Base-by-base conservation (phyloP, 1,140 invertebrate genomes). In the Drosophila pallidifrons region DNA sequence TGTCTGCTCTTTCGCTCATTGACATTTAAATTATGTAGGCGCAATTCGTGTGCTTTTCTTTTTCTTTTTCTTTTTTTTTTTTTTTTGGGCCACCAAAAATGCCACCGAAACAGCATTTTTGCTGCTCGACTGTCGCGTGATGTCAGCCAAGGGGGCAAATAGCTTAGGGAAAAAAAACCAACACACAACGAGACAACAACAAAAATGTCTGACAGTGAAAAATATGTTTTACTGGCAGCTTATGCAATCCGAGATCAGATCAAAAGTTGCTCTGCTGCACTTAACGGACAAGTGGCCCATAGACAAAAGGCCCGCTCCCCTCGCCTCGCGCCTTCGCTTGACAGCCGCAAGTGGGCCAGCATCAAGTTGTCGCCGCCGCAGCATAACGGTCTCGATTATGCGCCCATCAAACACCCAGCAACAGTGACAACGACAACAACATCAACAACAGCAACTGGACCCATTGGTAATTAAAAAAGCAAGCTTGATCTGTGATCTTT, bases 11-110 rank as follows among this genome's bases (percentile, higher is more conserved):
- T 68, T 88, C 70, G 77, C 70, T 70, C 81, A 80, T 74, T 87
- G 83, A 87, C 83, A 87, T 88, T 88, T 88, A 88, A 88, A 88
- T 88, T 77, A 88, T 70, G 66, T 70, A 59, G 35, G 35, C 51
- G 63, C 70, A 58, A 43, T 66, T 58, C 51, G 51, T 63, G 66
- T 69, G 51, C 72, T 49, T 80, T 88, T 80, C 52, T 71, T 69
- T 66, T 13, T 46, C n/a, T 65, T 38, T 60, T 15, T 47, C 2
- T 52, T 43, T 64, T 65, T 38, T 60, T 15, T 47, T 2, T 52
- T 43, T 64, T 65, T 58, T 52, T 15, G 38, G 32, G 46, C 64
- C 38, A 57, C 57, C 49, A 80, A 82, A 87, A 88, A 87, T 87
- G 82, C 82, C 82, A 87, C 80, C 73, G 82, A 83, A 74, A 68